Evolutionary conservation across 2,888 invertebrate genomes (phyloP).

Genomic region (Beris chalybata): DNA sequence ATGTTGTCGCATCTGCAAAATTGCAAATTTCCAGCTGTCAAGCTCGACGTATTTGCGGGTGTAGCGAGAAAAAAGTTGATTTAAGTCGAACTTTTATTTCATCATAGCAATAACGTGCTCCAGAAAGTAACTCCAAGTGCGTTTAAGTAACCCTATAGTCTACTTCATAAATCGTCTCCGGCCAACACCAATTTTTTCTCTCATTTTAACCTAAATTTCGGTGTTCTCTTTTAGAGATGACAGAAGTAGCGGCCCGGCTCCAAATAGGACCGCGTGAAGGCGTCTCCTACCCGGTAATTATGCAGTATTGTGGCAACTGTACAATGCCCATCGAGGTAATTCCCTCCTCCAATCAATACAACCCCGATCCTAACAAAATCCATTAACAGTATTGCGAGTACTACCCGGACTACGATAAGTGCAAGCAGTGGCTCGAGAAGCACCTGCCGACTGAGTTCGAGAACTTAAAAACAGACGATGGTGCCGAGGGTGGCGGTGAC

Average conservation of each 20-base stretch:
- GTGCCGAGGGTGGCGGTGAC: constrained; percentile 73
- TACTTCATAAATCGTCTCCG: too few species aligned
- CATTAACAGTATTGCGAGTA: constrained; percentile 88
- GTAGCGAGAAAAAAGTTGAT: too few species aligned
- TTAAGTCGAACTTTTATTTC: too few species aligned
- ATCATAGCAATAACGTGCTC: too few species aligned
- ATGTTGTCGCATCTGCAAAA: too few species aligned
- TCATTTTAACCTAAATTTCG: too few species aligned
- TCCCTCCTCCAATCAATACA: not conserved
- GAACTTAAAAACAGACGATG: constrained; percentile 67
- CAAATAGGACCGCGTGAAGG: constrained; percentile 71
- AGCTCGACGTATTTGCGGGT: too few species aligned
- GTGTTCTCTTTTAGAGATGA: constrained; percentile 54
- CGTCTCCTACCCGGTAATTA: constrained; percentile 77
- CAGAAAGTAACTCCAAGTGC: too few species aligned
- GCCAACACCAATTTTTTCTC: too few species aligned
- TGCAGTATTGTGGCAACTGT: constrained; percentile 92
- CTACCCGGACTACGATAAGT: constrained; percentile 96
- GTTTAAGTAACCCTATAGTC: too few species aligned
- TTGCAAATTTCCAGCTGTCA: too few species aligned
- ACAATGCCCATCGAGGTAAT: constrained; percentile 87
- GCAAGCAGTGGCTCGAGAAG: constrained; percentile 94
- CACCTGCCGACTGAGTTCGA: constrained; percentile 93
- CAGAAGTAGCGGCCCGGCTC: constrained; percentile 60
- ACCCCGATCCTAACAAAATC: not conserved